Percentiles rank a stretch among this genome's conserved stretches.
Conservation (phyloP, 1,140 invertebrate genomes). For the Drosophila lacertosa region DNA sequence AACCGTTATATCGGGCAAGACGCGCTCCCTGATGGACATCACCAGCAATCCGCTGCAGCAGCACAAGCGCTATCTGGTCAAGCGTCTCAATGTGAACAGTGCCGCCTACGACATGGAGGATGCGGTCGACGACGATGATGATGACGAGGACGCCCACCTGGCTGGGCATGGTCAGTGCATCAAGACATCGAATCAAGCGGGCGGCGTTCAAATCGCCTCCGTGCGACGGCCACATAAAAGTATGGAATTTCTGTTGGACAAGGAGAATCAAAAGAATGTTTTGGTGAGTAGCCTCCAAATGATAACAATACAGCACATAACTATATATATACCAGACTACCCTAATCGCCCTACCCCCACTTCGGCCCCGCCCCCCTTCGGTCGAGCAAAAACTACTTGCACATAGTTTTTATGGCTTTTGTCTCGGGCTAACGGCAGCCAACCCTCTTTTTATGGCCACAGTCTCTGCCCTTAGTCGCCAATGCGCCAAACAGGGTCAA, state of each 20-base stretch:
- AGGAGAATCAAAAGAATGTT: slow-evolving; percentile 91
- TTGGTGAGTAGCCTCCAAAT: slow-evolving; percentile 86
- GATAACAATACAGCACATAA: background rate
- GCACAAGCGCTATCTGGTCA: slow-evolving; percentile 66
- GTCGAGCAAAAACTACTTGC: slow-evolving; percentile 37
- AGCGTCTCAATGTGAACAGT: slow-evolving; percentile 66
- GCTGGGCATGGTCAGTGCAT: slow-evolving; percentile 33
- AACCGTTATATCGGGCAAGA: slow-evolving; percentile 87
- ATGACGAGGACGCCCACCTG: slow-evolving; percentile 24
- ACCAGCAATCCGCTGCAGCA: slow-evolving; percentile 84
- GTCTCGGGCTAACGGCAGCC: slow-evolving; percentile 47
- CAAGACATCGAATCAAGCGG: slow-evolving; percentile 44
- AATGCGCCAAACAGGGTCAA: background rate
- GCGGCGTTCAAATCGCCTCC: slow-evolving; percentile 58
- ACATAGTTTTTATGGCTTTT: slow-evolving; percentile 64
- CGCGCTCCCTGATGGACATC: slow-evolving; percentile 91
- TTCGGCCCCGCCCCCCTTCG: slow-evolving; percentile 4
- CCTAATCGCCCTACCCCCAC: too few relatives aligned
- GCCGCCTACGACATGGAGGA: slow-evolving; percentile 44
- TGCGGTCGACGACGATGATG: slow-evolving; percentile 30
- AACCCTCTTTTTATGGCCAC: slow-evolving; percentile 15
- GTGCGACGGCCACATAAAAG: slow-evolving; percentile 91
- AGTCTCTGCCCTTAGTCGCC: slow-evolving; percentile 5
- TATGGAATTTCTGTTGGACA: slow-evolving; percentile 96
- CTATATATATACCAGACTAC: background rate